A percentile compares a stretch with the other conserved stretches of the same genome.
These are phyloP conservation scores for Xenopus tropicalis DNA, from an alignment of 2,113 vertebrate genomes.

Conservation along the genomic window UCB_Xtro_10.0 CM004445.2:98647501-98648000, in stretches of 20 bases:
- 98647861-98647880: constrained; percentile 35
- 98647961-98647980: constrained; percentile 4
- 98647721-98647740: constrained; percentile 9
- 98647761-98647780: constrained; percentile 15
- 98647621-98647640: neutral
- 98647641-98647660: constrained; percentile 29
- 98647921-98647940: constrained; percentile 13
- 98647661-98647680: neutral
- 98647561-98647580: too few relatives aligned
- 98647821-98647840: constrained; percentile 12
- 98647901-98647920: constrained; percentile 16
- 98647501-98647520: too few relatives aligned
- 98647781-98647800: constrained; percentile 24
- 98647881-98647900: constrained; percentile 28
- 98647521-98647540: too few relatives aligned
- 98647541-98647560: too few relatives aligned
- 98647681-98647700: constrained; percentile 24
- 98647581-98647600: neutral
- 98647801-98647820: neutral
- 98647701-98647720: constrained; percentile 26
- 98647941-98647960: constrained; percentile 29
- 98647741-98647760: constrained; percentile 13
- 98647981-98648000: constrained; percentile 32
- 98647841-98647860: constrained; percentile 30
- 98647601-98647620: too few relatives aligned